These are phyloP conservation scores for Drosophila multiciliata DNA, from an alignment of 2,888 invertebrate genomes.

Conservation along the genomic window DNA sequence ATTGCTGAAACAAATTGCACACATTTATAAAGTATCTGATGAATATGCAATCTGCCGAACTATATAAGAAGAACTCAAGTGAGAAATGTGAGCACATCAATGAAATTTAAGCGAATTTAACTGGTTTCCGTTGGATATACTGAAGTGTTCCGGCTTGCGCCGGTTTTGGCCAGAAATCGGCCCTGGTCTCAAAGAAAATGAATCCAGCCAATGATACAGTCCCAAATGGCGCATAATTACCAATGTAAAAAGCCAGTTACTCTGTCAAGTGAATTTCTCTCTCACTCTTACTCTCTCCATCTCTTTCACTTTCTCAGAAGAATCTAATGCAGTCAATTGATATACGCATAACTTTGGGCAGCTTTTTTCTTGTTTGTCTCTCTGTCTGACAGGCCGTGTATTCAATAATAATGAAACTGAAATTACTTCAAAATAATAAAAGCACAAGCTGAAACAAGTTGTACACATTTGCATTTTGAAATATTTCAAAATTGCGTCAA, in stretches of 20 bases:
- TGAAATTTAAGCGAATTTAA: conserved; percentile 79
- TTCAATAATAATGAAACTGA: conserved; percentile 36
- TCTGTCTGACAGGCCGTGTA: conserved; percentile 3
- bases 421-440: conserved; percentile 36
- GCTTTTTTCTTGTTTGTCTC: conserved; percentile 15
- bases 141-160: conserved; percentile 81
- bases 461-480: conserved; percentile 36
- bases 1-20: background rate
- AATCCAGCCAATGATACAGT: background rate
- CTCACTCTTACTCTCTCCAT: background rate
- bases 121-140: conserved; percentile 82
- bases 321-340: conserved; percentile 47
- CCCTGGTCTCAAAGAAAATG: conserved; percentile 4
- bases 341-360: conserved; percentile 31
- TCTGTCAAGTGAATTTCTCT: background rate
- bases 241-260: background rate
- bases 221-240: conserved; percentile 7
- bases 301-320: conserved; percentile 3
- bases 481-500: conserved; percentile 13
- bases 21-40: conserved; percentile 10
- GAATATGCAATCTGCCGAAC: conserved; percentile 26
- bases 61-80: conserved; percentile 39
- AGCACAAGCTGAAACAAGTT: conserved; percentile 31
- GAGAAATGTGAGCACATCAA: conserved; percentile 45
- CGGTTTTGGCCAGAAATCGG: conserved; percentile 77